Evolutionary conservation across 2,113 vertebrate genomes (phyloP).

Genomic region (Lophotis ruficrista): DNA sequence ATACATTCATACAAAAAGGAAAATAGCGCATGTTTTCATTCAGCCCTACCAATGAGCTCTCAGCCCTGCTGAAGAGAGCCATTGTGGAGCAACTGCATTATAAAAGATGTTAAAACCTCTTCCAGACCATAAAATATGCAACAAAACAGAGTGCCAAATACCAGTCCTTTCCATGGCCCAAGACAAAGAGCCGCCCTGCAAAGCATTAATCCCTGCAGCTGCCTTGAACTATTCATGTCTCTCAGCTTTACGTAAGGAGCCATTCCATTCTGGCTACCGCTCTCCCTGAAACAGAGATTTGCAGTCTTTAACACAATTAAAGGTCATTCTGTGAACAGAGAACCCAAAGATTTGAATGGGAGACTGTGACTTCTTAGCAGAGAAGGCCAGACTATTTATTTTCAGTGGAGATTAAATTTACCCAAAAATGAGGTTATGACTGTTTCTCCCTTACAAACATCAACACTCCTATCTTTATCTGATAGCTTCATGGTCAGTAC

Average conservation of each 20-base stretch:
- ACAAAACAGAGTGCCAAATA: conserved; percentile 65
- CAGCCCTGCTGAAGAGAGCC: not conserved
- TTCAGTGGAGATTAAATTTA: not conserved
- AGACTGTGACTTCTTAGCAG: not conserved
- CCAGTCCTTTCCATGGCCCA: conserved; percentile 53
- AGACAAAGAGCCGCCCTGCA: conserved; percentile 67
- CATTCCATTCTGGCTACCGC: conserved; percentile 34
- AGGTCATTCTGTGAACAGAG: conserved; percentile 41
- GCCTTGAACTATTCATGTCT: conserved; percentile 64
- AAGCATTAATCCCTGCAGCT: conserved; percentile 69
- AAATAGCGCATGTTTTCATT: not conserved
- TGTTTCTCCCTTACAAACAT: not conserved
- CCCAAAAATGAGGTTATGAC: not conserved
- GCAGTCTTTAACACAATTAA: conserved; percentile 31
- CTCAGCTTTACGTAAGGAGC: conserved; percentile 42
- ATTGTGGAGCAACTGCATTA: conserved; percentile 26
- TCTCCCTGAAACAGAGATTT: conserved; percentile 29
- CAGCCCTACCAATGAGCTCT: not conserved
- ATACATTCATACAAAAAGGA: not conserved
- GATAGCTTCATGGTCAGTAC: not conserved
- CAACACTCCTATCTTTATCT: not conserved
- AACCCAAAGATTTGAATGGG: conserved; percentile 6
- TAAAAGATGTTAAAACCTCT: conserved; percentile 62
- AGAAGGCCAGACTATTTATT: not conserved
- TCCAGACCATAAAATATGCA: conserved; percentile 73